Evolutionary conservation across 53 echinoderm and acorn worm species (phyloP).

Genomic region (Hippasteria phrygiana): DNA sequence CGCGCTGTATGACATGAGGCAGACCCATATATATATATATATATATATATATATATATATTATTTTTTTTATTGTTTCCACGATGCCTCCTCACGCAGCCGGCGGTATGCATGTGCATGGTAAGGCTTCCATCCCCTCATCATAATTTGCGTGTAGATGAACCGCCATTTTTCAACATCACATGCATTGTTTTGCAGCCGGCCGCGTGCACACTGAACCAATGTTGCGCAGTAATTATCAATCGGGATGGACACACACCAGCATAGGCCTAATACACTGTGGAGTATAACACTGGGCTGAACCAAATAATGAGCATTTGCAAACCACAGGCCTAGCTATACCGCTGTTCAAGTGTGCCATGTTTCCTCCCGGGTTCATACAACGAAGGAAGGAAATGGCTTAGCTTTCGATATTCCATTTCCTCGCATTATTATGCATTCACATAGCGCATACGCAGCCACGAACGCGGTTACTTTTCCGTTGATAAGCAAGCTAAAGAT

Average conservation of each 20-base stretch:
- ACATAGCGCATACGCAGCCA: background rate
- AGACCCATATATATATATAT: no score
- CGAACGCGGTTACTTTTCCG: background rate
- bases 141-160: background rate
- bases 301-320: background rate
- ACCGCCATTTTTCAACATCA: constrained; percentile 5
- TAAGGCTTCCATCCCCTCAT: background rate
- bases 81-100: background rate
- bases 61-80: constrained; percentile 10
- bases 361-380: background rate
- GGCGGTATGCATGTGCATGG: background rate
- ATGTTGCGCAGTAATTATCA: background rate
- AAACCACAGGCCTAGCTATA: background rate
- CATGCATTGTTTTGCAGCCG: background rate
- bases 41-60: no score
- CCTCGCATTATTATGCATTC: background rate
- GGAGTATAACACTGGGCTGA: background rate
- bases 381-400: background rate
- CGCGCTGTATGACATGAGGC: background rate
- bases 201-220: background rate
- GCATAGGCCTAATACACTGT: background rate
- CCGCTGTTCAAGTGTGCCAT: no score
- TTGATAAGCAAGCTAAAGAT: background rate
- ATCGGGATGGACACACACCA: background rate
- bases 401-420: constrained; percentile 51